Percentiles rank a stretch among this genome's conserved stretches.
These are phyloP conservation scores for Macquaria australasica DNA, from an alignment of 2,113 vertebrate species.

Conservation along the genomic window DNA sequence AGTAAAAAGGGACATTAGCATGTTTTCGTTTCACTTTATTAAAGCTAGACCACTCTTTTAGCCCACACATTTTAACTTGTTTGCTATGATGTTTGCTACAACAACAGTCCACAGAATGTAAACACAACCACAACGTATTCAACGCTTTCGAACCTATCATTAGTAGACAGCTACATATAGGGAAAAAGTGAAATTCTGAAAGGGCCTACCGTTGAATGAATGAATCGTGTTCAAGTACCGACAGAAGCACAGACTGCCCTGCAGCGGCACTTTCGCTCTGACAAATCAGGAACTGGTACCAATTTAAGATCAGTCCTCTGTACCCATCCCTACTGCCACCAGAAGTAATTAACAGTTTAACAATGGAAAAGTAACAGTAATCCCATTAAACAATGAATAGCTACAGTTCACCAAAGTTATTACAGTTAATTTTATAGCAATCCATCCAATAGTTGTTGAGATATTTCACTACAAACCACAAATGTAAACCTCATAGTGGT, in stretches of 20 bases:
- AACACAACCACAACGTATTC: neutral
- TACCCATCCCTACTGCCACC: neutral
- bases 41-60: slow-evolving; percentile 1
- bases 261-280: neutral
- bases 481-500: no score
- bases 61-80: slow-evolving; percentile 18
- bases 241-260: neutral
- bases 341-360: neutral
- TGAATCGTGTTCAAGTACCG: slow-evolving; percentile 1
- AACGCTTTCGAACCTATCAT: neutral
- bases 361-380: neutral
- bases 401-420: no score
- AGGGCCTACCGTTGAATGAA: neutral
- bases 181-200: neutral
- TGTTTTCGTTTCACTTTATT: no score
- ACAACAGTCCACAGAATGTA: neutral
- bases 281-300: neutral
- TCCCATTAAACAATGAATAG: neutral
- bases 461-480: no score
- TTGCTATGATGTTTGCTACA: neutral
- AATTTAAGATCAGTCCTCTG: neutral
- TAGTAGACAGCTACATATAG: neutral
- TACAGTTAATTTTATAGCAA: no score
- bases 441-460: no score
- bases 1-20: neutral